phyloP scores from a whole-genome alignment of 2,797 vertebrate species.

The Sibirionetta formosa region DNA sequence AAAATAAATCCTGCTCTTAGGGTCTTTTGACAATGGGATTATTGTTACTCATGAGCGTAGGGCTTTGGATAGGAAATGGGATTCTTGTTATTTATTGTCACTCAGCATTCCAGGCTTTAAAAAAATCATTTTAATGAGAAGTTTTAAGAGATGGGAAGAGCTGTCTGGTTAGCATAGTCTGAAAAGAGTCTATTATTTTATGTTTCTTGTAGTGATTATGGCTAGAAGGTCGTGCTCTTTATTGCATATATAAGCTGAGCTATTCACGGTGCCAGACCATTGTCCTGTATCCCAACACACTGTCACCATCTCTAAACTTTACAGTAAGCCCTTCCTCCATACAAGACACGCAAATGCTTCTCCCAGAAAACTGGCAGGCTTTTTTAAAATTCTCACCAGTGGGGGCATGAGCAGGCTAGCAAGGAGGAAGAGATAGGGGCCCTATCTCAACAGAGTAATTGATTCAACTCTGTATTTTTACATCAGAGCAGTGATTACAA shows the following conservation, averaged over 20 bases:
- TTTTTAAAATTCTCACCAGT: background rate
- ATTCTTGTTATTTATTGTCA: constrained; percentile 59
- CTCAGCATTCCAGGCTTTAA: constrained; percentile 26
- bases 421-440: background rate
- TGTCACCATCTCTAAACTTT: background rate
- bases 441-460: background rate
- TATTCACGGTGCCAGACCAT: background rate
- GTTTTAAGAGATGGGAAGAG: background rate
- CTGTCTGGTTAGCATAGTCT: constrained; percentile 6
- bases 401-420: background rate
- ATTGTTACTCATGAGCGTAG: constrained; percentile 68
- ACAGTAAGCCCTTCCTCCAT: rapidly evolving
- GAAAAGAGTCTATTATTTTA: background rate
- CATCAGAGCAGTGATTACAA: background rate
- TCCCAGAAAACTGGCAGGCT: background rate
- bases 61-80: constrained; percentile 50
- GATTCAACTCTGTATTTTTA: background rate
- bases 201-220: constrained; percentile 3
- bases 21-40: constrained; percentile 67
- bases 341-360: background rate
- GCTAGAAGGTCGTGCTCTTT: constrained; percentile 5
- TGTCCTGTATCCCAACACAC: background rate
- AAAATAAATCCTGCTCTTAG: constrained; percentile 72
- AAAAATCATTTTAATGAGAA: constrained; percentile 43
- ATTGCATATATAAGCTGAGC: background rate